Conservation (phyloP, 2,113 vertebrate species). For the Pedetes capensis region DNA sequence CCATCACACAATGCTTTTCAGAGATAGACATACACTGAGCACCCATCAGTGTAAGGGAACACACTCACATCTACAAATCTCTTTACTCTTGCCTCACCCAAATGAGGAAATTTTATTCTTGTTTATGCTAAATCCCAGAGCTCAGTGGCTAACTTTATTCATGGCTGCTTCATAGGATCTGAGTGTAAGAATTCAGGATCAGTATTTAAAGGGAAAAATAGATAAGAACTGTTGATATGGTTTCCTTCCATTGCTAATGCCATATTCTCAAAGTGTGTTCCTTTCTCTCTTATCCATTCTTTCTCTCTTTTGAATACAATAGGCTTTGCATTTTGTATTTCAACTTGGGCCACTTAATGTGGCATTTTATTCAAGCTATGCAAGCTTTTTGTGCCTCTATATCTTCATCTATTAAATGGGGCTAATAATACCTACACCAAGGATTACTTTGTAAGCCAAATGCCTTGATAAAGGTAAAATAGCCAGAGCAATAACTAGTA, state of each 20-base stretch:
- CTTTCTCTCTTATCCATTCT: not conserved
- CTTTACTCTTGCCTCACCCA: not conserved
- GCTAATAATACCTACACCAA: not conserved
- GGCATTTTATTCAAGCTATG: not conserved
- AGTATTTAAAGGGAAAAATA: not conserved
- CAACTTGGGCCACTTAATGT: not conserved
- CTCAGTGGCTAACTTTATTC: not conserved
- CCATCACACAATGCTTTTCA: not conserved
- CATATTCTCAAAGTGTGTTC: not conserved
- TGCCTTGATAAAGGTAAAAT: not conserved
- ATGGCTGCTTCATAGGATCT: not conserved
- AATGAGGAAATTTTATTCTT: not conserved
- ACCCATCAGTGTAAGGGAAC: not conserved
- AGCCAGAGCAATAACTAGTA: not conserved
- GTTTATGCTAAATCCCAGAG: not conserved
- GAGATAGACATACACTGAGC: not conserved
- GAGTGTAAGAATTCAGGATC: not conserved
- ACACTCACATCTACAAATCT: not conserved
- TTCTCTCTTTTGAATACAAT: not conserved
- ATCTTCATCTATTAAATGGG: not conserved
- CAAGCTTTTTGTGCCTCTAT: not conserved
- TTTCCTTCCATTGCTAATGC: not conserved
- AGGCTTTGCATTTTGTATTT: conserved; percentile 23
- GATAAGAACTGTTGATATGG: not conserved
- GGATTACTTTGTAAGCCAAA: not conserved